phyloP scores from a whole-genome alignment of 2,888 invertebrate genomes.

The Cosmia pyralina region DNA sequence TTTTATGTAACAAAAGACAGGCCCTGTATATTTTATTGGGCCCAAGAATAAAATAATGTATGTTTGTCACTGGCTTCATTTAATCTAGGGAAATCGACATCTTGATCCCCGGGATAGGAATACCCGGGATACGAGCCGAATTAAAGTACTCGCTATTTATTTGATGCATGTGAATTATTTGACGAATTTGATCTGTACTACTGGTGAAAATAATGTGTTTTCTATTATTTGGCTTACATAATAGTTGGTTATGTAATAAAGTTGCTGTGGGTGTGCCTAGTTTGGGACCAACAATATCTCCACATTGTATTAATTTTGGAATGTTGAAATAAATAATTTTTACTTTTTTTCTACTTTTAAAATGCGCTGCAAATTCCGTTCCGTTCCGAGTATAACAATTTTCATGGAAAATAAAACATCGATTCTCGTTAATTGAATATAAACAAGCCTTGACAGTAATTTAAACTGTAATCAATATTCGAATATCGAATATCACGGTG shows the following conservation, averaged over 20 bases:
- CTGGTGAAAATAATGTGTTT: neutral
- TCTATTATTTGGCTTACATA: neutral
- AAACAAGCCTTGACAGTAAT: slow-evolving; percentile 20
- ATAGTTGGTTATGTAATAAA: neutral
- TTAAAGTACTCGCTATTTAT: slow-evolving; percentile 1
- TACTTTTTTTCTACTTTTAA: neutral
- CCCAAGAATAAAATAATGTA: slow-evolving; percentile 14
- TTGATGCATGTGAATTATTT: too few species aligned
- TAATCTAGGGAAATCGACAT: slow-evolving; percentile 2
- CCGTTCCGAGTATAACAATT: neutral
- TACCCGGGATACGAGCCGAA: neutral
- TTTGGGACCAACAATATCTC: too few species aligned
- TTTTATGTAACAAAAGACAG: neutral
- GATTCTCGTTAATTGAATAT: slow-evolving; percentile 12
- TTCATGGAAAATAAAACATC: slow-evolving; percentile 12
- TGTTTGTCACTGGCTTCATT: too few species aligned
- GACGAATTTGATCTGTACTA: neutral
- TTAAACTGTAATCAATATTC: slow-evolving; percentile 38
- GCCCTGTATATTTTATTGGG: slow-evolving; percentile 16
- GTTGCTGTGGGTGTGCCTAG: too few species aligned
- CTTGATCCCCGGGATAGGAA: slow-evolving; percentile 11
- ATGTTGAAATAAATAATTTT: too few species aligned
- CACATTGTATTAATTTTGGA: too few species aligned
- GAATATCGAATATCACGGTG: slow-evolving; percentile 5
- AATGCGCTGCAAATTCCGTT: neutral